These are phyloP conservation scores for Cettia cetti DNA, from an alignment of 2,113 vertebrate genomes.

Conservation along the genomic window DNA sequence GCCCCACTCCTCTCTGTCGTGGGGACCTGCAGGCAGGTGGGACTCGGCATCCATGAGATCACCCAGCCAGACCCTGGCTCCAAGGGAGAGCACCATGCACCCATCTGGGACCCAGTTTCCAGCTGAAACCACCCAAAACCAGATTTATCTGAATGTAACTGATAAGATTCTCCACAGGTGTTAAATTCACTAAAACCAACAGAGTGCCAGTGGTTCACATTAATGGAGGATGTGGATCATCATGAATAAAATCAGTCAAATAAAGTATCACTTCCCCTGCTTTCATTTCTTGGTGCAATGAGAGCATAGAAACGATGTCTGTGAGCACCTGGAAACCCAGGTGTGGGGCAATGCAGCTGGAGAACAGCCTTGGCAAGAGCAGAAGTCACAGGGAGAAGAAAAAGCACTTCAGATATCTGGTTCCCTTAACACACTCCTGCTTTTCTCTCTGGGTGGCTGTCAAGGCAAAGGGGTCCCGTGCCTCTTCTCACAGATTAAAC, in stretches of 20 bases:
- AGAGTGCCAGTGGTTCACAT: background rate
- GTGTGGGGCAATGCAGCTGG: background rate
- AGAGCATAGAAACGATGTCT: background rate
- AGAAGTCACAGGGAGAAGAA: background rate
- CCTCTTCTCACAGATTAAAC: background rate
- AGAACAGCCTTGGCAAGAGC: background rate
- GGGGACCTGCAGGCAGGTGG: background rate
- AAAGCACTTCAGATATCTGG: background rate
- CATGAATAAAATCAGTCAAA: background rate
- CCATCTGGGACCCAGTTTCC: background rate
- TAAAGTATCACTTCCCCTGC: background rate
- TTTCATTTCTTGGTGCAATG: background rate
- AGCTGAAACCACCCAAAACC: background rate
- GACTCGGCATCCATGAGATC: background rate
- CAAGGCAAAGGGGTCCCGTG: background rate
- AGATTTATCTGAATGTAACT: fast-evolving
- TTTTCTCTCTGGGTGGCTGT: background rate
- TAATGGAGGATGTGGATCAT: fast-evolving
- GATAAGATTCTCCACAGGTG: fast-evolving
- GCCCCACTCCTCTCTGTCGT: fast-evolving
- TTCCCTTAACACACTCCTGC: background rate
- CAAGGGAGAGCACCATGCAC: background rate
- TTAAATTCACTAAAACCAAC: background rate
- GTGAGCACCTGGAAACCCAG: background rate
- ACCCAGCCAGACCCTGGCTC: background rate